Evolutionary conservation across 1,140 invertebrate species (phyloP).

Genomic region (Scaptomyza pallida): DNA sequence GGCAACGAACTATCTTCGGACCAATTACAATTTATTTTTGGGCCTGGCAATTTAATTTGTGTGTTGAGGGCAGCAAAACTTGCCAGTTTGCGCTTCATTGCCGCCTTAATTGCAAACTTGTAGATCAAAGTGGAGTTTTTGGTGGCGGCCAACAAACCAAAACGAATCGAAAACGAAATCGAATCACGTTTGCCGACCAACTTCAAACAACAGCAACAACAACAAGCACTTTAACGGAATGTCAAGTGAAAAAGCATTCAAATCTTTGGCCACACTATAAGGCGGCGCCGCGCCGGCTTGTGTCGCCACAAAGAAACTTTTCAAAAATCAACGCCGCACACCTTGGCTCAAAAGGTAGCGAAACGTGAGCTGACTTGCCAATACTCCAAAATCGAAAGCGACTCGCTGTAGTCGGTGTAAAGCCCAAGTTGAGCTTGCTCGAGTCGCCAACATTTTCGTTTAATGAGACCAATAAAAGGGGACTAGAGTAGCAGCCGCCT

Average conservation of each 20-base stretch:
- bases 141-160: conserved; percentile 51
- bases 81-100: conserved; percentile 65
- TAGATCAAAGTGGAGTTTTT: conserved; percentile 36
- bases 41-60: conserved; percentile 69
- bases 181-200: conserved; percentile 61
- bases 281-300: conserved; percentile 12
- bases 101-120: conserved; percentile 71
- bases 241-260: conserved; percentile 73
- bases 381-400: conserved; percentile 62
- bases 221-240: conserved; percentile 63
- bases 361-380: conserved; percentile 57
- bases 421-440: conserved; percentile 11
- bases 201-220: conserved; percentile 36
- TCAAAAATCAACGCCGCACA: conserved; percentile 73
- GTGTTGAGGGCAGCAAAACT: conserved; percentile 20
- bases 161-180: conserved; percentile 70
- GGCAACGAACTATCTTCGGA: conserved; percentile 11
- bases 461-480: conserved; percentile 79
- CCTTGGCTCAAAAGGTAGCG: conserved; percentile 52
- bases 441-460: conserved; percentile 66
- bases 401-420: conserved; percentile 9
- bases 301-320: conserved; percentile 46
- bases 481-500: neutral
- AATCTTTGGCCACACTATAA: conserved; percentile 47
- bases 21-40: conserved; percentile 73